These are phyloP conservation scores for Solea senegalensis DNA, from an alignment of 2,113 vertebrate species.

Conservation along the genomic window DNA sequence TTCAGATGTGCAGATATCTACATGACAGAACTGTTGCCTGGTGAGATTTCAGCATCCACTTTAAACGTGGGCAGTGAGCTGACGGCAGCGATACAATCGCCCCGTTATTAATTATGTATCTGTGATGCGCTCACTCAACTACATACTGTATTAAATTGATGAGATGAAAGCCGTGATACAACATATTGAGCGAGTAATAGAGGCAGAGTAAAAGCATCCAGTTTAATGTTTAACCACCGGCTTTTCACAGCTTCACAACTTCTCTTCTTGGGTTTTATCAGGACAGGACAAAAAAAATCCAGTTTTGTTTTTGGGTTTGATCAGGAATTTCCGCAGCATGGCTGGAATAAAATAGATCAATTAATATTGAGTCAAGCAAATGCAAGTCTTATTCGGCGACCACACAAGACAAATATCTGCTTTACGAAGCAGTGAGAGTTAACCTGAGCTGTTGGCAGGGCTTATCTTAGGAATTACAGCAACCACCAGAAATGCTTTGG, in stretches of 20 bases:
- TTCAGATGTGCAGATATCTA: no score
- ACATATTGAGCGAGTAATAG: not conserved
- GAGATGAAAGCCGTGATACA: not conserved
- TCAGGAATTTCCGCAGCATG: not conserved
- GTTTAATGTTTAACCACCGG: not conserved
- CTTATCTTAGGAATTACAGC: slow-evolving; percentile 19
- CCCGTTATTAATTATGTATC: not conserved
- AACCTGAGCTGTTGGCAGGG: slow-evolving; percentile 20
- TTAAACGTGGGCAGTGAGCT: not conserved
- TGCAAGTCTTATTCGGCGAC: not conserved
- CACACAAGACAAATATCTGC: not conserved
- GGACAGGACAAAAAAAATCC: not conserved
- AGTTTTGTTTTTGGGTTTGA: not conserved
- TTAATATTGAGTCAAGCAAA: no score
- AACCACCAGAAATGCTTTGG: slow-evolving; percentile 47
- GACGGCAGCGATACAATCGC: not conserved
- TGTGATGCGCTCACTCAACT: not conserved
- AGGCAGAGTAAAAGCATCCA: not conserved
- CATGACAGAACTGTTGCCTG: no score
- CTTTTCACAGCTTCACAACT: not conserved
- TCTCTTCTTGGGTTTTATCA: not conserved
- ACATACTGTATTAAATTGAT: not conserved
- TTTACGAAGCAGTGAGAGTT: slow-evolving; percentile 11
- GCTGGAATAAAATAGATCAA: not conserved
- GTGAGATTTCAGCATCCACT: not conserved